Conservation (phyloP, 1,140 invertebrate species). For the Musca domestica region DNA sequence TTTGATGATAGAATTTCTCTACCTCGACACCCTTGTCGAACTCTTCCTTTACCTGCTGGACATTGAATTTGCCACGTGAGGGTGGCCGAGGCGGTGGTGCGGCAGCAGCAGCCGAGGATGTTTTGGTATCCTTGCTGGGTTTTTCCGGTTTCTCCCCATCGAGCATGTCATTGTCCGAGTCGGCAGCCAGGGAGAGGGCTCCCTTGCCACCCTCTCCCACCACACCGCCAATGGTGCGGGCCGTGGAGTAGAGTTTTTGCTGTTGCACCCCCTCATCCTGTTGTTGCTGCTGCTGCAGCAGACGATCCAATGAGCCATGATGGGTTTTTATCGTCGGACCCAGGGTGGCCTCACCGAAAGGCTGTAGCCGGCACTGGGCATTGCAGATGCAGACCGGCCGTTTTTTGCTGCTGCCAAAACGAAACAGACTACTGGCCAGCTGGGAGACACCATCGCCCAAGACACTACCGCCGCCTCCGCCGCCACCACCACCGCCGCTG, state of each 20-base stretch:
- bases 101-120: conserved; percentile 29
- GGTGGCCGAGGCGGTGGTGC: conserved; percentile 39
- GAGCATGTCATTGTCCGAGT: conserved; percentile 36
- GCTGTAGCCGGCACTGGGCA: conserved; percentile 48
- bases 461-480: conserved; percentile 41
- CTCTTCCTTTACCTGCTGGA: conserved; percentile 43
- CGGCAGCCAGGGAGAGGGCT: conserved; percentile 34
- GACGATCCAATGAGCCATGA: conserved; percentile 48
- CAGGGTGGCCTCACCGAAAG: conserved; percentile 38
- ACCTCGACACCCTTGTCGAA: conserved; percentile 51
- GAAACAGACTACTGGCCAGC: conserved; percentile 49
- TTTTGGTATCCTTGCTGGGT: conserved; percentile 34
- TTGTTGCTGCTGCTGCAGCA: conserved; percentile 41
- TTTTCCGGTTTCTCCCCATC: background rate
- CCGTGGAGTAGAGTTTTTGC: conserved; percentile 30
- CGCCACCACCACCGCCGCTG: conserved; percentile 52
- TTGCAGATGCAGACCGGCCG: conserved; percentile 51
- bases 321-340: conserved; percentile 46
- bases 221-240: conserved; percentile 48
- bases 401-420: conserved; percentile 51
- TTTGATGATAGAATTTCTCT: conserved; percentile 53
- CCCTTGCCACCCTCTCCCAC: conserved; percentile 40
- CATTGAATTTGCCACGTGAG: conserved; percentile 24
- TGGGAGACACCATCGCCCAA: conserved; percentile 50
- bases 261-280: conserved; percentile 25